A percentile compares a stretch with the other conserved stretches of the same genome.
These are phyloP conservation scores for Andrena trimmerana DNA, from an alignment of 2,888 invertebrate genomes.

Conservation along the genomic window DNA sequence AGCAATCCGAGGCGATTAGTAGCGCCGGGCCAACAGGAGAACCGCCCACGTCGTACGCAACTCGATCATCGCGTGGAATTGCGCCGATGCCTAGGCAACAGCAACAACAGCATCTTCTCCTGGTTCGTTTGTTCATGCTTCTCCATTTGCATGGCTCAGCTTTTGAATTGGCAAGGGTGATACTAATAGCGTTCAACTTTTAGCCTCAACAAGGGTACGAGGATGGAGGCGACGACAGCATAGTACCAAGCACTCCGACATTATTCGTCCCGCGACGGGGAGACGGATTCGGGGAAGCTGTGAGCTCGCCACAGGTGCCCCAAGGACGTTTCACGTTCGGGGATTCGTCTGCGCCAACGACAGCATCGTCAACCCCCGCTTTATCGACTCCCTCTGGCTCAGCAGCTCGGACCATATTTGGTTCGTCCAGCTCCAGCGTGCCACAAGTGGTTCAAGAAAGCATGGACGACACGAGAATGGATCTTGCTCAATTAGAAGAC, in stretches of 20 bases:
- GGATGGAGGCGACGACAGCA: constrained; percentile 91
- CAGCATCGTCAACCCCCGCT: constrained; percentile 79
- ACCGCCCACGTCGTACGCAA: constrained; percentile 80
- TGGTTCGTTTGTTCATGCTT: constrained; percentile 76
- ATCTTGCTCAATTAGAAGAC: constrained; percentile 88
- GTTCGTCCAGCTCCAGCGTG: constrained; percentile 79
- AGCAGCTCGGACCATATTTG: constrained; percentile 76
- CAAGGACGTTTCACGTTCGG: constrained; percentile 89
- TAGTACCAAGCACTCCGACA: constrained; percentile 96
- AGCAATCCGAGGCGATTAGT: constrained; percentile 90
- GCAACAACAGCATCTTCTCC: constrained; percentile 85
- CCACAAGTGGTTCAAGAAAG: constrained; percentile 87
- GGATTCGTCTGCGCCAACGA: constrained; percentile 85
- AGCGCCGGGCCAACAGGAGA: constrained; percentile 87
- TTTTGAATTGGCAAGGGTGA: too few relatives aligned
- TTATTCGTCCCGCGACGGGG: constrained; percentile 92
- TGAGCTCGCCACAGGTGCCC: constrained; percentile 94
- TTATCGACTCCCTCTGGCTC: constrained; percentile 71
- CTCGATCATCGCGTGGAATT: constrained; percentile 84
- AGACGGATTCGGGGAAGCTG: constrained; percentile 96
- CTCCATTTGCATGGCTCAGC: too few relatives aligned
- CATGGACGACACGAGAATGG: constrained; percentile 92
- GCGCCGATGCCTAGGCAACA: constrained; percentile 86
- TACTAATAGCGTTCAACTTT: constrained; percentile 16
- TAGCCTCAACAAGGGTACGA: constrained; percentile 87